These are phyloP conservation scores for Cepaea hortensis DNA, from an alignment of 2,888 invertebrate species.

Conservation along the genomic window DNA sequence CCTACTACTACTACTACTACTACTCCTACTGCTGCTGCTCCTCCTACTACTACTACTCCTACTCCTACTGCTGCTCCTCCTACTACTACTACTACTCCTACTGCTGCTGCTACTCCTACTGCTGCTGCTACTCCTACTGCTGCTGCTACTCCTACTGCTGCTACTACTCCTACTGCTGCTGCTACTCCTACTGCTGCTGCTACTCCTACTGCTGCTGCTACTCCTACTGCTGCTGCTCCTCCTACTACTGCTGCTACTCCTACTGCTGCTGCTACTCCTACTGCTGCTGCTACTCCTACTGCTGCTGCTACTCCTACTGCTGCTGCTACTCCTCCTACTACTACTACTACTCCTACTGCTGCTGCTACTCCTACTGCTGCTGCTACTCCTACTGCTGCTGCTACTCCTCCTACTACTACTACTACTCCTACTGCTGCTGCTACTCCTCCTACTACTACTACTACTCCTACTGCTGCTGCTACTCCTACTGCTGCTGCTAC, in stretches of 20 bases:
- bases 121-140: neutral
- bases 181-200: slow-evolving; percentile 16
- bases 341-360: slow-evolving; percentile 14
- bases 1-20: slow-evolving; percentile 23
- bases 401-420: neutral
- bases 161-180: too few species aligned
- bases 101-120: neutral
- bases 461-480: too few species aligned
- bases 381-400: too few species aligned
- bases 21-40: slow-evolving; percentile 14
- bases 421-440: slow-evolving; percentile 2
- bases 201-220: slow-evolving; percentile 32
- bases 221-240: neutral
- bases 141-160: slow-evolving; percentile 4
- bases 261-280: neutral
- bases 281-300: slow-evolving; percentile 32
- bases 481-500: slow-evolving; percentile 34
- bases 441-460: neutral
- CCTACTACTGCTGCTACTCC: too few species aligned
- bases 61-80: neutral
- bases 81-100: too few species aligned
- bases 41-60: slow-evolving; percentile 24
- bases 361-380: too few species aligned
- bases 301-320: slow-evolving; percentile 20
- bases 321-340: slow-evolving; percentile 20